Evolutionary conservation across 1,140 invertebrate genomes (phyloP), one percentile per base, ranked within the genome.

Genomic region (Sarcophaga bullata): DNA sequence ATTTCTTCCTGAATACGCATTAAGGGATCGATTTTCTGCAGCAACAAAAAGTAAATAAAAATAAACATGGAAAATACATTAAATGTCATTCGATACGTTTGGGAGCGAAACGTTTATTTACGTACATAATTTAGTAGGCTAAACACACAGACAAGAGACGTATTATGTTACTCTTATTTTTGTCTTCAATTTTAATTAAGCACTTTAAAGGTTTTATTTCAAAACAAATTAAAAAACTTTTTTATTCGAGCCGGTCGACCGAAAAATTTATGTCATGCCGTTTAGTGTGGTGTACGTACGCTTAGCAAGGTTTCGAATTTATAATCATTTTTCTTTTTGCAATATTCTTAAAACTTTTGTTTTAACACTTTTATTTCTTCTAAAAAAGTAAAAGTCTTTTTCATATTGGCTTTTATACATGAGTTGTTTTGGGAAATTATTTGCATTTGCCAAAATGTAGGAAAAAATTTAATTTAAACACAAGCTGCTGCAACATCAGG

Each of bases 1-100:
- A 94, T 94, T 90, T 94, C 93, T 84, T 92, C 92, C 86, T 94
- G 93, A 88, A 94, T 94, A 90, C 93, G 92, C 73, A 91, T 91
- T 82, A 93, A 90, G 81, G 92, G 92, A 91, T 93, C 92, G 84
- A 93, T 92, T 88, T 92, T 92, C 92, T 92, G 90, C 15, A 85
- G 72, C 37, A 13, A 37, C n/a, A 52, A 75, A 80, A 82, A 68
- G n/a, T 50, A 10, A 50, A 54, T 11, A n/a, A 19, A 3, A 13
- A 72, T 15, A 19, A 19, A 72, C 25, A 37, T 2, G 10, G 8
- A 72, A 72, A 72, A 19, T 1, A 17, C 68, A 17, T 72, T 72
- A 72, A 72, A 19, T 17, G 73, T 11, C 8, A 75, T 75, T 48
- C 47, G 73, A 75, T 75, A 75, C 15, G 10, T 75, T 58, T 75